A percentile compares a stretch with the other conserved stretches of the same genome.
phyloP scores from a whole-genome alignment of 2,113 vertebrate genomes.

The Illadopsis cleaveri region DNA sequence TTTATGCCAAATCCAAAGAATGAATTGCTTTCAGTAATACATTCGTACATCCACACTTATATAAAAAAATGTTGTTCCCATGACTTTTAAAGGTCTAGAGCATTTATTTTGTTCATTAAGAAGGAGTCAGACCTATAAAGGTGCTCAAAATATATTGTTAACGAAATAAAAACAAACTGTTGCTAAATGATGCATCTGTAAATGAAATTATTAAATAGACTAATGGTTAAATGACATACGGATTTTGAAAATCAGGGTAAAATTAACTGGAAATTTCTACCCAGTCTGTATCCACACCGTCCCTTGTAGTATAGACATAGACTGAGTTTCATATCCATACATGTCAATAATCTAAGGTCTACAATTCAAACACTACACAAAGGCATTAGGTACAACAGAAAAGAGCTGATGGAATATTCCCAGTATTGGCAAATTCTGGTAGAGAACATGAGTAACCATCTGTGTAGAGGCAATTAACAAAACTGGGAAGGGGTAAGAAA shows the following conservation, averaged over 20 bases:
- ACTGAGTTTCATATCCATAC: neutral
- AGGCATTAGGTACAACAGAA: neutral
- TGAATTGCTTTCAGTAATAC: conserved; percentile 6
- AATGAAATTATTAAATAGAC: conserved; percentile 44
- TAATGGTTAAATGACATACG: neutral
- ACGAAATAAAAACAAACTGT: neutral
- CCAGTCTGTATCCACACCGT: neutral
- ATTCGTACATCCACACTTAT: neutral
- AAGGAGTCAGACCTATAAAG: neutral
- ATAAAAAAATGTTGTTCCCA: neutral
- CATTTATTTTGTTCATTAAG: neutral
- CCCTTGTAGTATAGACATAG: neutral
- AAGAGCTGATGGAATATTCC: neutral
- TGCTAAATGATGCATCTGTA: conserved; percentile 43
- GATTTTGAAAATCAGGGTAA: neutral
- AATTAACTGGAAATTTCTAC: neutral
- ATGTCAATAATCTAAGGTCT: neutral
- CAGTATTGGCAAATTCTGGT: neutral
- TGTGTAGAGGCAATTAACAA: neutral
- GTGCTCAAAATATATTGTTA: neutral
- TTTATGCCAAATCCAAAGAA: conserved; percentile 15
- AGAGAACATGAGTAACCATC: fast-evolving
- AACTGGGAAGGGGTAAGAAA: neutral
- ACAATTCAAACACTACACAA: neutral
- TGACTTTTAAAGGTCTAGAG: neutral